phyloP scores from a whole-genome alignment of 2,797 vertebrate species.

The Catharus ustulatus region DNA sequence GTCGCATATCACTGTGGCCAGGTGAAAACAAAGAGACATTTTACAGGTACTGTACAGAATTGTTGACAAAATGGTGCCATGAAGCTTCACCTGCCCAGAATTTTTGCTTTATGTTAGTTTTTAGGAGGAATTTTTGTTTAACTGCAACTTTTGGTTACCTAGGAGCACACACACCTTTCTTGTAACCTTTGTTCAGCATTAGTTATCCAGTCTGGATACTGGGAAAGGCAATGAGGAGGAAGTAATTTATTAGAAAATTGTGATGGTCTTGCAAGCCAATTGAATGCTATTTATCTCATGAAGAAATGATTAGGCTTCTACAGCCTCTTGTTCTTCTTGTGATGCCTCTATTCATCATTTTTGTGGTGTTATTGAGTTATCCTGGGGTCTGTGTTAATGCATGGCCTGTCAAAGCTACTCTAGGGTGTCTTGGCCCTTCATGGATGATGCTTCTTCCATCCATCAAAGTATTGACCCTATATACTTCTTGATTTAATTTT shows the following conservation, averaged over 20 bases:
- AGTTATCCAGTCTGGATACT: neutral
- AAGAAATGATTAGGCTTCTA: neutral
- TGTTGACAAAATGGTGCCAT: neutral
- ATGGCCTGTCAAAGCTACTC: neutral
- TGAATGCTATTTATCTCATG: neutral
- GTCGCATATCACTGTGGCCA: neutral
- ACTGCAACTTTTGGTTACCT: neutral
- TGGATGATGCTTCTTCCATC: neutral
- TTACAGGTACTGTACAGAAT: neutral
- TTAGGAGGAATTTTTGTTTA: neutral
- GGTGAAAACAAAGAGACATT: neutral
- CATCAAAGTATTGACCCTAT: neutral
- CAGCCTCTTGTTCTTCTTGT: neutral
- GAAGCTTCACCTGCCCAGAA: neutral
- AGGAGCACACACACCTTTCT: neutral
- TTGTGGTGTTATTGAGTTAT: neutral
- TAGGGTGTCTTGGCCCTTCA: neutral
- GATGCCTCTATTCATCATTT: neutral
- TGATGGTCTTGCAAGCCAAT: neutral
- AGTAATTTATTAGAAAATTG: neutral
- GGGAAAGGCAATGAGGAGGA: neutral
- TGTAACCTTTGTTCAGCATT: neutral
- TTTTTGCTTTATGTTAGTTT: neutral
- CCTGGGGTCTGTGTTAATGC: neutral
- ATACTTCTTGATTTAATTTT: neutral